Evolutionary conservation across 2,888 invertebrate genomes (phyloP).

Genomic region (Amblyteles armatorius): DNA sequence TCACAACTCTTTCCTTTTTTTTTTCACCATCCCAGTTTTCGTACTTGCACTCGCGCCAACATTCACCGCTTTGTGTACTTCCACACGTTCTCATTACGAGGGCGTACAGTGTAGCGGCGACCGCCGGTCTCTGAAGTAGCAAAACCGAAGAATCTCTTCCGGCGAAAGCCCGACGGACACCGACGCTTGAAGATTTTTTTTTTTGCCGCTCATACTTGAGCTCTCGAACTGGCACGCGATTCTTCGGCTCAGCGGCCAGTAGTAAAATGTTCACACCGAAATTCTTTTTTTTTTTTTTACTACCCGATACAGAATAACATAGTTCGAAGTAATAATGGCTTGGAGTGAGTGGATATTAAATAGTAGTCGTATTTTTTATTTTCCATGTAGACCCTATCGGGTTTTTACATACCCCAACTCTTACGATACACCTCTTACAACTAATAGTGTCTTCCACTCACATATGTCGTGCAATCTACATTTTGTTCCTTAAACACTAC

Average conservation of each 20-base stretch:
- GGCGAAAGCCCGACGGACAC: conserved; percentile 15
- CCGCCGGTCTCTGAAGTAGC: neutral
- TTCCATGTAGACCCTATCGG: too few relatives aligned
- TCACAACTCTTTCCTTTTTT: neutral
- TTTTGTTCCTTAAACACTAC: too few relatives aligned
- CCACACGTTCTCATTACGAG: conserved; percentile 60
- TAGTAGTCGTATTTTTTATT: too few relatives aligned
- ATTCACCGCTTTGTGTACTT: conserved; percentile 47
- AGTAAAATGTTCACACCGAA: neutral
- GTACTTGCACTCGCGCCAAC: conserved; percentile 60
- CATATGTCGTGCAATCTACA: too few relatives aligned
- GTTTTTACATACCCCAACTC: too few relatives aligned
- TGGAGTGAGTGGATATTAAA: too few relatives aligned
- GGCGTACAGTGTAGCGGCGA: conserved; percentile 18
- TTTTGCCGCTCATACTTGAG: neutral
- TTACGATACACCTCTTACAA: too few relatives aligned
- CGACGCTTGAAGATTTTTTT: conserved; percentile 2
- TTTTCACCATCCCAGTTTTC: conserved; percentile 27
- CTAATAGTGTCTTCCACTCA: too few relatives aligned
- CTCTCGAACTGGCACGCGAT: neutral
- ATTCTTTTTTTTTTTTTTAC: neutral
- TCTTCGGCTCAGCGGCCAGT: neutral
- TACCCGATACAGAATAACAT: too few relatives aligned
- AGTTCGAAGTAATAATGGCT: too few relatives aligned
- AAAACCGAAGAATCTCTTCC: conserved; percentile 20